phyloP scores from a whole-genome alignment of 2,888 invertebrate species.

The Heliconius cydno region DNA sequence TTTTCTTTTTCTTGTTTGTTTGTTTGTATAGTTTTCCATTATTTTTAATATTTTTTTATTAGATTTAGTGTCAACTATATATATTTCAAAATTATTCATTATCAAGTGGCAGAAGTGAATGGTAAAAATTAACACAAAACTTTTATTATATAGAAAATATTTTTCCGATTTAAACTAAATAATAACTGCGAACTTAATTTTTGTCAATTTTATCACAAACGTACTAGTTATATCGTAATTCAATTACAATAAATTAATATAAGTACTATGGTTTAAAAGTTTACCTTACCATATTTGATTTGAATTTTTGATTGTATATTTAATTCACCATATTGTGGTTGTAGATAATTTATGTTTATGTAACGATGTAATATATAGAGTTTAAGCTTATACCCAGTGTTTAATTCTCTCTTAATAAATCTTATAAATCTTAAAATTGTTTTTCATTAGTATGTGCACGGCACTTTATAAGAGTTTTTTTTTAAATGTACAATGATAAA shows the following conservation, averaged over 20 bases:
- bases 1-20: slow-evolving; percentile 47
- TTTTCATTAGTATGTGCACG: too few relatives aligned
- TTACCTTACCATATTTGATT: background rate
- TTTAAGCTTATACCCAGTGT: background rate
- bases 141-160: background rate
- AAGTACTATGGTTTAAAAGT: background rate
- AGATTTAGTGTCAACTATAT: background rate
- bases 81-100: background rate
- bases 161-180: background rate
- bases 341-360: too few relatives aligned
- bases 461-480: too few relatives aligned
- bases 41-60: background rate
- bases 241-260: background rate
- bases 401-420: background rate
- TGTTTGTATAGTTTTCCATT: slow-evolving; percentile 45
- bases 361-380: too few relatives aligned
- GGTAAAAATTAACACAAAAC: background rate
- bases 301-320: too few relatives aligned
- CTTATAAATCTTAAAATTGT: too few relatives aligned
- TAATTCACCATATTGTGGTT: too few relatives aligned
- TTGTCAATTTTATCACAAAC: background rate
- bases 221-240: background rate
- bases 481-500: too few relatives aligned
- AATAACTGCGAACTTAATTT: background rate
- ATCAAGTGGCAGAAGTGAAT: background rate